Base-by-base conservation (phyloP, 2,797 vertebrate genomes). In the Gymnothorax reevesii region DNA sequence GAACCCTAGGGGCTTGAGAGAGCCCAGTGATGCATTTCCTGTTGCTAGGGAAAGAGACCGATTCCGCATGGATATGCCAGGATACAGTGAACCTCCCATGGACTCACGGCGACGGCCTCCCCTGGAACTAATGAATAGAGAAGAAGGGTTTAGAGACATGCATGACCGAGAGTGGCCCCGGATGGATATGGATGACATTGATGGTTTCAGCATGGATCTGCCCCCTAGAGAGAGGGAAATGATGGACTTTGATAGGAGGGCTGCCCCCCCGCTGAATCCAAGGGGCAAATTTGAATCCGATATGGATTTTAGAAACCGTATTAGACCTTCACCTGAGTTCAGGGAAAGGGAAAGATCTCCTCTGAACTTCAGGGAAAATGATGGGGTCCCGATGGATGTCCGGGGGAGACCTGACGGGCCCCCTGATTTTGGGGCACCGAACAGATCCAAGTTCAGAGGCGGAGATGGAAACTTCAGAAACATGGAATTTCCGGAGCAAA, bases 301-400 rank as follows among this genome's bases (percentile, higher is more conserved):
- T 88, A 92, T 96, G 94, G 97, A 98, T 91, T 97, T 98, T 87
- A 97, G 98, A 92, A 97, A 95, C 91, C 96, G 96, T 71, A 95
- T 96, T 33, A 96, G 94, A 83, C 94, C 96, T 73, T 87, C 95
- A 0, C 83, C 93, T 89, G 97, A 98, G 86, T 97, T 97, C 89
- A 96, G 95, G 91, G 95, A 92, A 82, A 96, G 97, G 87, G 97
- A 97, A 20, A 93, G 96, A 89, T 97, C 97, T 7, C 97, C 98
- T 88, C 92, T 96, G 87, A 95, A 97, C 92, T 97, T 98, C 92
- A 96, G 96, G 92, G 96, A 96, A 60, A 94, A 93, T 90, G 96
- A 97, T 84, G 95, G 92, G 55, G 89, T 95, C 89, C 93, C 95
- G 49, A 89, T 91, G 42, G 97, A 97, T 90, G 95, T 94, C 20